Evolutionary conservation across 2,888 invertebrate species (phyloP).

Genomic region (Limenitis camilla): DNA sequence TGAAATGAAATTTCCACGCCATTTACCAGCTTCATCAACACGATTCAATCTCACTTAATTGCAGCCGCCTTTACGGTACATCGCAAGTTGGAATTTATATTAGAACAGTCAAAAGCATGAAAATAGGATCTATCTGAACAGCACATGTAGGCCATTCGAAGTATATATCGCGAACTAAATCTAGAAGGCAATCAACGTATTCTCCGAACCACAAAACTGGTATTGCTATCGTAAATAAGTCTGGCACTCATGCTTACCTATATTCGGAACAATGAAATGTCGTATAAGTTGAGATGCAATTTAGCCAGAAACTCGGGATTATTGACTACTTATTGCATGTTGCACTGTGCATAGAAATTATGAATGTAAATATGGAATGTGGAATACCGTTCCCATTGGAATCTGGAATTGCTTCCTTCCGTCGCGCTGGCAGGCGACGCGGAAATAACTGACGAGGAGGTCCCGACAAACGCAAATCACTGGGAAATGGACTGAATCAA

Average conservation of each 20-base stretch:
- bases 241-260: slow-evolving; percentile 6
- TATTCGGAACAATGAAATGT: slow-evolving; percentile 11
- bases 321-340: background rate
- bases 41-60: slow-evolving; percentile 60
- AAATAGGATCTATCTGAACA: slow-evolving; percentile 41
- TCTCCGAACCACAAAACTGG: slow-evolving; percentile 29
- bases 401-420: slow-evolving; percentile 68
- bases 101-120: slow-evolving; percentile 26
- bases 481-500: slow-evolving; percentile 65
- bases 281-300: background rate
- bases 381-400: slow-evolving; percentile 47
- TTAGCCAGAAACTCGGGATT: background rate
- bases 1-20: slow-evolving; percentile 39
- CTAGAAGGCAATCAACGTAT: slow-evolving; percentile 41
- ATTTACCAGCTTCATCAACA: slow-evolving; percentile 37
- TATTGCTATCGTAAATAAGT: slow-evolving; percentile 17
- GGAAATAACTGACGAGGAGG: slow-evolving; percentile 63
- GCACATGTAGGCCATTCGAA: slow-evolving; percentile 34
- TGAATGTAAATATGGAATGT: slow-evolving; percentile 14
- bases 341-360: slow-evolving; percentile 1
- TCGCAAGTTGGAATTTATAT: slow-evolving; percentile 6
- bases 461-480: slow-evolving; percentile 52
- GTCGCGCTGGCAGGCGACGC: slow-evolving; percentile 42
- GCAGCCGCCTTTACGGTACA: slow-evolving; percentile 38
- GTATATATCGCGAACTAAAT: slow-evolving; percentile 31